Base-by-base conservation (phyloP, 2,113 vertebrate genomes). In the Scomber colias region DNA sequence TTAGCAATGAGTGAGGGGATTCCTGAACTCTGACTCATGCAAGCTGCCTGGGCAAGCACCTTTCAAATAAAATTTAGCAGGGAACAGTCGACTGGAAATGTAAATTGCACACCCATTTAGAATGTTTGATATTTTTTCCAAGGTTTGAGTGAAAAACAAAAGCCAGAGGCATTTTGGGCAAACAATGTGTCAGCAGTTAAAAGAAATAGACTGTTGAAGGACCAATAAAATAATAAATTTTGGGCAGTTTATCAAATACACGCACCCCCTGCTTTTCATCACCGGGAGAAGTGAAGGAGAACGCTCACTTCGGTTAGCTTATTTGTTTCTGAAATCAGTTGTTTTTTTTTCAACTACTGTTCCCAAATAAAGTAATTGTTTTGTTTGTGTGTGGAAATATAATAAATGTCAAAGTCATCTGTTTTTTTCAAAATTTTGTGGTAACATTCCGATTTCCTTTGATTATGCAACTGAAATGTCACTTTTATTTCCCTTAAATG, bases 11-110 rank as follows among this genome's bases (percentile, higher is more conserved):
- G 71, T 35, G 70, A 62, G 63, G 77, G 84, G 86, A 92, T 93
- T 92, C 91, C 86, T 89, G 49, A 84, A 81, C 45, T 14, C 82
- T 93, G 86, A 92, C 80, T 93, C 87, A 86, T 68, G 6, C 9
- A 48, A 27, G 48, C 74, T 87, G 61, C 27, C 62, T 53, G 35
- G 82, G 83, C 81, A 80, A 82, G 72, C 76, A 82, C 79, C 77
- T 89, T 83, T 83, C 83, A 89, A 85, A 92, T 75, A 62, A 67
- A 88, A 84, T 76, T 76, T 31, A 79, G 76, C 21, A 45, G 81
- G 77, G 61, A 77, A 64, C 55, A 76, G 63, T 75, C 30, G 68
- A 84, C 79, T 90, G 79, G 71, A 89, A 91, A 92, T 81, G 63
- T 84, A 81, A 86, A 89, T 87, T 82, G 69, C 66, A 55, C 68